A percentile compares a stretch with the other conserved stretches of the same genome.
phyloP scores from a whole-genome alignment of 2,113 vertebrate genomes.

The Oreocharis arfaki region DNA sequence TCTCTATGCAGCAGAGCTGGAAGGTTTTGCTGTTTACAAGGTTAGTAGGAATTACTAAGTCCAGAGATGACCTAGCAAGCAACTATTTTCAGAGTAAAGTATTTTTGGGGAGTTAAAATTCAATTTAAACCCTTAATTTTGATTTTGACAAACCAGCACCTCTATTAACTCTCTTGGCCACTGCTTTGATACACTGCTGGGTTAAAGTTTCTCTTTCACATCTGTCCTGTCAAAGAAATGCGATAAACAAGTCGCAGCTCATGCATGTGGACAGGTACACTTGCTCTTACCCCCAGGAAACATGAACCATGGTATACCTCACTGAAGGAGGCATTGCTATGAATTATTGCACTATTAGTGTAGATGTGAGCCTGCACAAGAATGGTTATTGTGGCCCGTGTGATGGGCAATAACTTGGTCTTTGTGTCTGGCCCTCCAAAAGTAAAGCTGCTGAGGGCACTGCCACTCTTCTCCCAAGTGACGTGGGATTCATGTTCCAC shows the following conservation, averaged over 20 bases:
- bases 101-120: background rate
- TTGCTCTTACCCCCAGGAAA: background rate
- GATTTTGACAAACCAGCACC: background rate
- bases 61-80: background rate
- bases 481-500: background rate
- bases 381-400: background rate
- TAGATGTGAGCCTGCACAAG: background rate
- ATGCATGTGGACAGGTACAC: background rate
- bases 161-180: background rate
- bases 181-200: background rate
- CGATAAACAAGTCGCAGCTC: background rate
- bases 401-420: background rate
- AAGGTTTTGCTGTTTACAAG: conserved; percentile 88
- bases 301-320: background rate
- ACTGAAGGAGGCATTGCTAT: background rate
- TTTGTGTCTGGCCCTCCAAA: background rate
- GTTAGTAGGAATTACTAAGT: conserved; percentile 55
- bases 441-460: background rate
- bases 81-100: background rate
- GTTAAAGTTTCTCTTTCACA: background rate
- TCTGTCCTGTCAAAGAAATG: background rate
- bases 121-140: background rate
- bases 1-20: conserved; percentile 81
- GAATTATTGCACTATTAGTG: background rate
- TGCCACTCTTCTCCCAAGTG: background rate